A percentile compares a stretch with the other conserved stretches of the same genome.
These are phyloP conservation scores for Stercorarius parasiticus DNA, from an alignment of 2,113 vertebrate species.

Conservation along the genomic window DNA sequence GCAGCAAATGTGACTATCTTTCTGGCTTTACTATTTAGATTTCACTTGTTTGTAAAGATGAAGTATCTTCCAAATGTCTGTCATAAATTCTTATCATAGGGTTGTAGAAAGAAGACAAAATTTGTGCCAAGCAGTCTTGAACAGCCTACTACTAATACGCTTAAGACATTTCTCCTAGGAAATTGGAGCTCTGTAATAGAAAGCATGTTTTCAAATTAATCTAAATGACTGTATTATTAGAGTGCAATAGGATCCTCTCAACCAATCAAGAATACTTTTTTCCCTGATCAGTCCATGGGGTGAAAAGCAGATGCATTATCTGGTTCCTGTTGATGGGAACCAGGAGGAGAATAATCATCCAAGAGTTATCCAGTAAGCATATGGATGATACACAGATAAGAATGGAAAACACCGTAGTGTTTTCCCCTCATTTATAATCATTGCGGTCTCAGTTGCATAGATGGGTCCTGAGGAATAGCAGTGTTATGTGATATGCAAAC, in stretches of 20 bases:
- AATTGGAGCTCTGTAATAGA: neutral
- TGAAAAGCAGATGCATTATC: neutral
- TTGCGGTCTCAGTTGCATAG: neutral
- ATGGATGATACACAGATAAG: neutral
- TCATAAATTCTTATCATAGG: neutral
- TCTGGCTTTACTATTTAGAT: neutral
- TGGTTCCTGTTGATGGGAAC: slow-evolving; percentile 14
- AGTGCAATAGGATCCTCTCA: neutral
- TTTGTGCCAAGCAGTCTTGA: slow-evolving; percentile 6
- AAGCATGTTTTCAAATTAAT: slow-evolving; percentile 7
- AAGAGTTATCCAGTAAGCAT: neutral
- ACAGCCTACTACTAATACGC: neutral
- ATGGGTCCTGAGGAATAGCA: neutral
- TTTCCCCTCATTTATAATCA: neutral
- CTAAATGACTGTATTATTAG: neutral
- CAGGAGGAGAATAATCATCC: neutral
- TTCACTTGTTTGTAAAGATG: neutral
- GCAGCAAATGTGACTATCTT: neutral
- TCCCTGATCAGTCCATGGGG: neutral
- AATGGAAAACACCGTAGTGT: neutral
- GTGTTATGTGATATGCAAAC: rapidly evolving
- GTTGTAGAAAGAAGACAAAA: neutral
- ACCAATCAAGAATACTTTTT: neutral
- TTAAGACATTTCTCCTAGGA: neutral
- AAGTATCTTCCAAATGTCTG: neutral